phyloP scores from a whole-genome alignment of 2,113 vertebrate genomes.

The Plecotus auritus region DNA sequence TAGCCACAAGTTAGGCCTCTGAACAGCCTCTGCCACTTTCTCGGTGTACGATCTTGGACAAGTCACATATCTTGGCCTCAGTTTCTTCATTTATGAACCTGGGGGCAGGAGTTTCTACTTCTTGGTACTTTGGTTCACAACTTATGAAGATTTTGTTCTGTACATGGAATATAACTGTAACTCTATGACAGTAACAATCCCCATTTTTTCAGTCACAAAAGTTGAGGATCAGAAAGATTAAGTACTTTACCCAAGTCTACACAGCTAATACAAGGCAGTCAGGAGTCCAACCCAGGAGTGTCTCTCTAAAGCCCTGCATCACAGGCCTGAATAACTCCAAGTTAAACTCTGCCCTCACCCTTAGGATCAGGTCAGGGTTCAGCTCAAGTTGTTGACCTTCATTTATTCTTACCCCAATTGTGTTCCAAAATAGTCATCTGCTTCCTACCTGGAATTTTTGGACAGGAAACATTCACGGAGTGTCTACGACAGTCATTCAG shows the following conservation, averaged over 20 bases:
- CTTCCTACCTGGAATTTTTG: conserved; percentile 64
- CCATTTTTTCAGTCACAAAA: background rate
- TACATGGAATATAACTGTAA: fast-evolving
- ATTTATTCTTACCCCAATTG: fast-evolving
- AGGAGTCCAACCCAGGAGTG: background rate
- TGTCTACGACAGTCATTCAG: conserved; percentile 79
- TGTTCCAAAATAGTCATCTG: background rate
- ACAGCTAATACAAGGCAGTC: background rate
- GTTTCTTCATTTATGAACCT: background rate
- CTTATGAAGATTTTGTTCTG: background rate
- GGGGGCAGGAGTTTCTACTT: background rate
- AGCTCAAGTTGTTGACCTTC: background rate
- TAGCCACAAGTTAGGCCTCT: background rate
- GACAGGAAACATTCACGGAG: conserved; percentile 58
- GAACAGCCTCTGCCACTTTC: background rate
- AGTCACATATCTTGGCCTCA: background rate
- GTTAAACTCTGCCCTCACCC: background rate
- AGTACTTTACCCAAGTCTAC: background rate
- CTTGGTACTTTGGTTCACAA: background rate
- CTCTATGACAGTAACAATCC: background rate
- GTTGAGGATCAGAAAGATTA: background rate
- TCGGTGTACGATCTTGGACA: background rate
- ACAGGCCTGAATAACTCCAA: background rate
- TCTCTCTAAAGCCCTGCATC: background rate
- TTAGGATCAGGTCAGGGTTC: background rate